Evolutionary conservation across 2,888 invertebrate genomes (phyloP).

Genomic region (Pachliopta kotzebuea): DNA sequence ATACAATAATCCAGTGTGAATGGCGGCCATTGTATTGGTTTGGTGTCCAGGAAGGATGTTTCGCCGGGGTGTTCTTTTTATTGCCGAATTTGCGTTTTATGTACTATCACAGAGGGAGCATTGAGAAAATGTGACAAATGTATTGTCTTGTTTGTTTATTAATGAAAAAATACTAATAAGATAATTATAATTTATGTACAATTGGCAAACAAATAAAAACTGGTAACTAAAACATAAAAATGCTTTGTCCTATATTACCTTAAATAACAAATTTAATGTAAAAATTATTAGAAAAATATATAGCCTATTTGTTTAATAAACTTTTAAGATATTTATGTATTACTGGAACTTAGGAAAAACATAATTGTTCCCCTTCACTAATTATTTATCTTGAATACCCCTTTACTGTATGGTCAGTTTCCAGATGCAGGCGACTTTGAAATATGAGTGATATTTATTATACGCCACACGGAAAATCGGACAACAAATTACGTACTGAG

Average conservation of each 20-base stretch:
- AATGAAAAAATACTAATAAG: conserved; percentile 41
- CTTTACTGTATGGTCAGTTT: conserved; percentile 62
- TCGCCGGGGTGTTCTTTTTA: conserved; percentile 75
- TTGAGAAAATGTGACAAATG: conserved; percentile 66
- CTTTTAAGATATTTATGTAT: not conserved
- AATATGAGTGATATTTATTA: conserved; percentile 78
- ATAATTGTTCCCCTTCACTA: conserved; percentile 45
- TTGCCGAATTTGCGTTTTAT: conserved; percentile 80
- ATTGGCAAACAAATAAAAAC: no score
- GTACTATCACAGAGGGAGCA: conserved; percentile 65
- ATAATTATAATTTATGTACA: conserved; percentile 31
- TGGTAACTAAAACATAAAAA: no score
- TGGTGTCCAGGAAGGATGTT: conserved; percentile 79
- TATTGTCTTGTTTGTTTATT: conserved; percentile 51
- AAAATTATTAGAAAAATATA: not conserved
- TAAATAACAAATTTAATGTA: no score
- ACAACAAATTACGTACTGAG: not conserved
- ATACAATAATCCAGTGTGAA: conserved; percentile 77
- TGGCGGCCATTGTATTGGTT: conserved; percentile 74
- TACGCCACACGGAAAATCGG: conserved; percentile 30
- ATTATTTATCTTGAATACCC: conserved; percentile 61
- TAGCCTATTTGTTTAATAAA: not conserved
- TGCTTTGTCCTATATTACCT: not conserved
- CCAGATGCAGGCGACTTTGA: conserved; percentile 80
- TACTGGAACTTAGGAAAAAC: conserved; percentile 25